Evolutionary conservation across 2,888 invertebrate genomes (phyloP).

Genomic region (Adineta ricciae): DNA sequence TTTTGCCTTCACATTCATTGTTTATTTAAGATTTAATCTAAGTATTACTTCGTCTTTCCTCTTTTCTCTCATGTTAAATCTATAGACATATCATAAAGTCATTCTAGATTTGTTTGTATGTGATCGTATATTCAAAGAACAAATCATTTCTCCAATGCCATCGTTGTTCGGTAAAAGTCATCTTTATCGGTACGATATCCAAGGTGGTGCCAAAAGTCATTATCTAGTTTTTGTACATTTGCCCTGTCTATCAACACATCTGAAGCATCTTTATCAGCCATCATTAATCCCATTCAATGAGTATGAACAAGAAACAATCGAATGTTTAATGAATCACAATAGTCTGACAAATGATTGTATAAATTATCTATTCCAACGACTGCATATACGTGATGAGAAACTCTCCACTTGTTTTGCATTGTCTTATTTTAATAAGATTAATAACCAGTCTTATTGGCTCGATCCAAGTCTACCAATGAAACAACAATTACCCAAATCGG

Average conservation of each 20-base stretch:
- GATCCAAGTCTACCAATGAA: neutral
- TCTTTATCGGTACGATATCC: neutral
- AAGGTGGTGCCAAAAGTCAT: slow-evolving; percentile 6
- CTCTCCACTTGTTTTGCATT: neutral
- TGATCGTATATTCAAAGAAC: neutral
- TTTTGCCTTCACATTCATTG: neutral
- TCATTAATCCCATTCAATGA: neutral
- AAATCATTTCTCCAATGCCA: neutral
- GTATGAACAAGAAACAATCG: neutral
- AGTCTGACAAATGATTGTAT: neutral
- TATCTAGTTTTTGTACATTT: slow-evolving; percentile 17
- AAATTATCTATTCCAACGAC: neutral
- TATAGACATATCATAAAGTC: slow-evolving; percentile 3
- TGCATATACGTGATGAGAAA: neutral
- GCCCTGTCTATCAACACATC: neutral
- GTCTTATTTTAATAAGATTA: neutral
- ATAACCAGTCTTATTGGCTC: slow-evolving; percentile 14
- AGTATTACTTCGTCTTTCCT: neutral
- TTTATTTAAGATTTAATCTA: neutral
- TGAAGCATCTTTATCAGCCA: neutral
- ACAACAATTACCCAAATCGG: neutral
- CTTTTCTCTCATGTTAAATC: neutral
- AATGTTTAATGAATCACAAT: slow-evolving; percentile 22
- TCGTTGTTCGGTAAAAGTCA: slow-evolving; percentile 20
- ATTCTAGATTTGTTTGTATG: neutral